Evolutionary conservation across 2,113 vertebrate genomes (phyloP).

Genomic region (Recurvirostra avosetta): DNA sequence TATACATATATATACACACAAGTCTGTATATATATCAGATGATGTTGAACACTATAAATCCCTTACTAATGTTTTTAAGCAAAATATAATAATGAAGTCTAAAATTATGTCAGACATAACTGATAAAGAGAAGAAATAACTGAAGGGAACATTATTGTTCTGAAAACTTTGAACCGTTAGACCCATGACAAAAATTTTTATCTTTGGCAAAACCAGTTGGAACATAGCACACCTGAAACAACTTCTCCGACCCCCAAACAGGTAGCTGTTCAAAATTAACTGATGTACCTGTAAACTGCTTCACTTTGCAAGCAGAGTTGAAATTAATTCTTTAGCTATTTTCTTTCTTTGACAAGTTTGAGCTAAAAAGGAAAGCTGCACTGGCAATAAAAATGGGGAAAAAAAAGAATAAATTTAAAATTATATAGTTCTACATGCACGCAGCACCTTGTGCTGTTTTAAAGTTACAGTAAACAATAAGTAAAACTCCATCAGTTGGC

Average conservation of each 20-base stretch:
- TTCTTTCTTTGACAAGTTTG: not conserved
- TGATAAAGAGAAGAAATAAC: not conserved
- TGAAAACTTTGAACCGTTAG: not conserved
- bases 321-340: not conserved
- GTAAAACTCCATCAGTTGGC: not conserved
- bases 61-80: not conserved
- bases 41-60: not conserved
- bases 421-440: not conserved
- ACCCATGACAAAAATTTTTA: fast-evolving
- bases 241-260: not conserved
- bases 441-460: not conserved
- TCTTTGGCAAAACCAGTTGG: not conserved
- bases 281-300: not conserved
- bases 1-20: not conserved
- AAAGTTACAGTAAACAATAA: not conserved
- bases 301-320: not conserved
- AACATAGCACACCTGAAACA: not conserved
- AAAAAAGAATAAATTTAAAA: not conserved
- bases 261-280: not conserved
- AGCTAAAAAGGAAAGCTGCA: not conserved
- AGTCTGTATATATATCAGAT: not conserved
- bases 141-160: not conserved
- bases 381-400: not conserved
- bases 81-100: not conserved
- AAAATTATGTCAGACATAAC: not conserved